Evolutionary conservation across 2,888 invertebrate species (phyloP), one percentile per base, ranked within the genome.

Genomic region (Linhomoeus sp.): DNA sequence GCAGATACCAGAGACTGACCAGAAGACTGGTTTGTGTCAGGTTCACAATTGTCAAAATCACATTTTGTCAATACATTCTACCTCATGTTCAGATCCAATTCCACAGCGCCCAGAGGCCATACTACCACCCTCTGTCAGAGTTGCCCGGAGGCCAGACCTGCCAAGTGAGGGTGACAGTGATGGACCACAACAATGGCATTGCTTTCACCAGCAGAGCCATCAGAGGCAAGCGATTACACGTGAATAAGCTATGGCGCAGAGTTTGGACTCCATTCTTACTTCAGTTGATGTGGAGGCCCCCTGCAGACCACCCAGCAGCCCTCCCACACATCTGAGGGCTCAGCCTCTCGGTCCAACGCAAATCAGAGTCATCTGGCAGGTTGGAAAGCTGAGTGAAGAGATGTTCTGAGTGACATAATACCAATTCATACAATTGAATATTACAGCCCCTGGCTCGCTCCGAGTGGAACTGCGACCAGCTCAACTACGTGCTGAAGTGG

Each of bases 401-500:
- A 20, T 43, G 25, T 33, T 24, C n/a, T n/a, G n/a, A n/a, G n/a
- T n/a, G n/a, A n/a, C n/a, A n/a, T n/a, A n/a, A n/a, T n/a, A n/a
- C n/a, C n/a, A n/a, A n/a, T n/a, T n/a, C n/a, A n/a, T n/a, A n/a
- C n/a, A n/a, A n/a, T n/a, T n/a, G n/a, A n/a, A 23, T 15, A 26
- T 22, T 45, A 40, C 39, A 56, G 53, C 60, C 62, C n/a, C 50
- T 63, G 20, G 51, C 54, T 36, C 59, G 61, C 43, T 47, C 53
- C 24, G 61, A 63, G 49, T 63, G 63, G 63, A 60, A 60, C 47
- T 63, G 63, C 45, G 60, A 63, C 46, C 54, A 54, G 29, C 49
- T 61, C 35, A 63, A 62, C 62, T 63, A 63, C 50, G 52, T 63
- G 41, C 58, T 63, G 46, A 62, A 62, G 50, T 58, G 62, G 53